Evolutionary conservation across 1,140 invertebrate genomes (phyloP), one percentile per base, ranked within the genome.

Genomic region (Vanessa atalanta): DNA sequence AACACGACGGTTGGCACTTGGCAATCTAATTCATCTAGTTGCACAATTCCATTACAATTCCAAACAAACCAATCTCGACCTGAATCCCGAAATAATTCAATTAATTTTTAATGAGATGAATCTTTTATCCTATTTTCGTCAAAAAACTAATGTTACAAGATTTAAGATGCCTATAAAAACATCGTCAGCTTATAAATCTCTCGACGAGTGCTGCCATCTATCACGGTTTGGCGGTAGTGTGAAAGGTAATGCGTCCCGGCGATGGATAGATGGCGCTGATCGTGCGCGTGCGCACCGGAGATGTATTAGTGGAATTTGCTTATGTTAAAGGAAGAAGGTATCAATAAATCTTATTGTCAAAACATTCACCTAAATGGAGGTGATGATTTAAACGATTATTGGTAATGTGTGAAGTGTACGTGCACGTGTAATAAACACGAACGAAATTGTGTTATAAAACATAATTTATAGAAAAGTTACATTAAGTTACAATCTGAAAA

Each of bases 121-220:
- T 16, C 68, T 14, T 50, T 61, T 43, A 48, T 61, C 23, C n/a
- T 64, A 70, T 70, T 47, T 20, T 61, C 57, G 57, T 37, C 31
- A n/a, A 37, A 61, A 61, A 61, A 61, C 57, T 43, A 61, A 37
- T 61, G 57, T 60, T 63, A 61, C 47, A 47, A 65, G 43, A 47
- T 65, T 48, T 26, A 47, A 60, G 57, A 70, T 43, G 16, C 57
- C 47, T 80, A 88, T 91, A 88, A 91, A 91, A 87, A 79, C 71
- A 65, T 91, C 88, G 64, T 48, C 83, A 73, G 51, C 47, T 68
- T 23, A 88, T 91, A 85, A 89, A 87, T 91, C 87, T 79, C 48
- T 90, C 82, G 72, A 47, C 81, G 78, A 70, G 82, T 84, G 83
- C 83, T 86, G 89, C 86, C 89, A 90, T 90, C 89, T 91, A 88